phyloP scores from a whole-genome alignment of 2,797 vertebrate genomes.

The Lateolabrax maculatus region DNA sequence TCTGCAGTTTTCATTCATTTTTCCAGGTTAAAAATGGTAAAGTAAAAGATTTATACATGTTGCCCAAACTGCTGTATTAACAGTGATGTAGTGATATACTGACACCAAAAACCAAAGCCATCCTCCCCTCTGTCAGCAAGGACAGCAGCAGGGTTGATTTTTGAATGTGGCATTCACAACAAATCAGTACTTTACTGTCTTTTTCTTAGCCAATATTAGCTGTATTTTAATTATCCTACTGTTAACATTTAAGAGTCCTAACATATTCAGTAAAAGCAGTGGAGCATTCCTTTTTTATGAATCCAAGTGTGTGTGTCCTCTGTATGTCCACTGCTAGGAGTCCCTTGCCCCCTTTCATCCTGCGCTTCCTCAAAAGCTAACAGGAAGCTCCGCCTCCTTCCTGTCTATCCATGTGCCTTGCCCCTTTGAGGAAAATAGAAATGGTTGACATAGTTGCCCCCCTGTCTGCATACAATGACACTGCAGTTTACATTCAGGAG shows the following conservation, averaged over 20 bases:
- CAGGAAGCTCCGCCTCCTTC: slow-evolving; percentile 79
- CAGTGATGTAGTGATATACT: not conserved
- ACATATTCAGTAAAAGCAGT: slow-evolving; percentile 3
- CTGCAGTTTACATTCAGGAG: slow-evolving; percentile 63
- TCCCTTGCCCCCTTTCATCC: slow-evolving; percentile 55
- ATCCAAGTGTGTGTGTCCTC: slow-evolving; percentile 22
- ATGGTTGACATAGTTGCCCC: slow-evolving; percentile 22
- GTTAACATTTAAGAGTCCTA: slow-evolving; percentile 9
- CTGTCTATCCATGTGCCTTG: slow-evolving; percentile 56
- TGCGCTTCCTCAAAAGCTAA: slow-evolving; percentile 69
- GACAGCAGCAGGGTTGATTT: not conserved
- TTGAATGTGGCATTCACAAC: slow-evolving; percentile 15
- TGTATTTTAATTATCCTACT: not conserved
- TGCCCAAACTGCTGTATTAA: slow-evolving; percentile 8
- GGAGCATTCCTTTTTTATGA: slow-evolving; percentile 5
- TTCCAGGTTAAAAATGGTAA: not conserved
- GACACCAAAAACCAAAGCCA: slow-evolving; percentile 55
- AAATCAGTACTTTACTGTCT: slow-evolving; percentile 53
- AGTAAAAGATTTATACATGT: not conserved
- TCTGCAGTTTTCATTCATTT: slow-evolving; percentile 10
- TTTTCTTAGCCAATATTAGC: not conserved
- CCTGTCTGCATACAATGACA: slow-evolving; percentile 12
- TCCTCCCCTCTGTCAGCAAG: slow-evolving; percentile 7
- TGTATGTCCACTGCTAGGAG: slow-evolving; percentile 66
- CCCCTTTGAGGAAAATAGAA: slow-evolving; percentile 40